Conservation (phyloP, 2,888 invertebrate genomes). For the Notodromas monacha region DNA sequence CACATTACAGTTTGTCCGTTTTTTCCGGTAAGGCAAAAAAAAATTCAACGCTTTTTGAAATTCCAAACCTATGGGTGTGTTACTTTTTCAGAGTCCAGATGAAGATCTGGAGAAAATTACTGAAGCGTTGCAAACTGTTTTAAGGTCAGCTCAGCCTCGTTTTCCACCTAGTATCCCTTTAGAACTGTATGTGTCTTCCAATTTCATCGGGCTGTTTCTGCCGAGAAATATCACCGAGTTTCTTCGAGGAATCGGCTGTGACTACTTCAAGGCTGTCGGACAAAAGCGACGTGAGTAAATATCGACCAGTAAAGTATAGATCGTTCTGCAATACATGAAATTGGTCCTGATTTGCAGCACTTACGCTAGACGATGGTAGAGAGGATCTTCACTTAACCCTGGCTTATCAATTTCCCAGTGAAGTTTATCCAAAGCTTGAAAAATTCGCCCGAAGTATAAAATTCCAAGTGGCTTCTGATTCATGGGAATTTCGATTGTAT, state of each 20-base stretch:
- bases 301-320: too few relatives aligned
- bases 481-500: constrained; percentile 58
- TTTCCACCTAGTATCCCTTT: constrained; percentile 16
- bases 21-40: constrained; percentile 22
- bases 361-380: too few relatives aligned
- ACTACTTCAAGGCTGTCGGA: constrained; percentile 49
- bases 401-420: constrained; percentile 49
- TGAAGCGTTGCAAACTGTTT: constrained; percentile 21
- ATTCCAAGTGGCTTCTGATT: constrained; percentile 28
- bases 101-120: constrained; percentile 32
- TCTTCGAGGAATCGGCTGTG: constrained; percentile 37
- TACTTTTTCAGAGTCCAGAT: constrained; percentile 30
- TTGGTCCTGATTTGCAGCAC: too few relatives aligned
- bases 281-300: too few relatives aligned
- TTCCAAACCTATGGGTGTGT: too few relatives aligned
- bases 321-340: too few relatives aligned
- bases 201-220: constrained; percentile 67
- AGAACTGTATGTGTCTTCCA: constrained; percentile 50
- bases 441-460: constrained; percentile 34
- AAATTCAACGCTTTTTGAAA: too few relatives aligned
- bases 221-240: constrained; percentile 46
- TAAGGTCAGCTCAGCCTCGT: constrained; percentile 8
- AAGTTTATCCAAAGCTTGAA: constrained; percentile 34
- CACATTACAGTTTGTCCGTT: constrained; percentile 64
- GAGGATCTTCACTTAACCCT: constrained; percentile 58